Base-by-base conservation (phyloP, 2,113 vertebrate genomes). In the Lagenorhynchus albirostris region DNA sequence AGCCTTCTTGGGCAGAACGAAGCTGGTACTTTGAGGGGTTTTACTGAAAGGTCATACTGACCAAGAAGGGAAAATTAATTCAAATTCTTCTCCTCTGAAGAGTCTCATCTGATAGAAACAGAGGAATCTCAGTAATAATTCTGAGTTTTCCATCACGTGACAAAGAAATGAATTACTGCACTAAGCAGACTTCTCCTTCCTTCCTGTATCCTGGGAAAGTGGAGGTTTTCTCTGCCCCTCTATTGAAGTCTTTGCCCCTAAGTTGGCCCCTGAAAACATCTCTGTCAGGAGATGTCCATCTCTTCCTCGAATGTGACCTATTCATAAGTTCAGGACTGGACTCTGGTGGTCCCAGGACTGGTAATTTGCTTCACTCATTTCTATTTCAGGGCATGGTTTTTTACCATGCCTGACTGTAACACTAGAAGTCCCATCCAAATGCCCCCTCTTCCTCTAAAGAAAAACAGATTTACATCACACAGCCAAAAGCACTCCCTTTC, bases 401-500 rank as follows among this genome's bases (percentile, higher is more conserved):
- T 94, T 47, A 91, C 44, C 91, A 87, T 2, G 23, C 21, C 83
- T 97, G 74, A 65, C 26, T 84, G 67, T 83, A 73, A 96, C 38
- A 89, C 82, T 88, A 71, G 20, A 87, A 84, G 58, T 88, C 60
- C 53, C 47, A 65, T 87, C 94, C 91, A 94, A 96, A 93, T 95
- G 73, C 36, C 82, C 86, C 89, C 82, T 86, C 74, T 90, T 79
- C 82, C 94, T 87, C 77, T 96, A 95, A 98, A 96, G 63, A 94
- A 73, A 97, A 97, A 96, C 91, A 97, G 76, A 97, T 96, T 97
- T 89, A 29, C 10, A 84, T 58, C 65, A 87, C 55, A 67, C 21
- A 60, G 89, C 79, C 89, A 81, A 95, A 96, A 96, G 62, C 13
- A 29, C 38, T 97, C 67, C 62, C 89, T 96, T 95, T 96, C 91